Base-by-base conservation (phyloP, 2,113 vertebrate species). In the Oreochromis spilurus region DNA sequence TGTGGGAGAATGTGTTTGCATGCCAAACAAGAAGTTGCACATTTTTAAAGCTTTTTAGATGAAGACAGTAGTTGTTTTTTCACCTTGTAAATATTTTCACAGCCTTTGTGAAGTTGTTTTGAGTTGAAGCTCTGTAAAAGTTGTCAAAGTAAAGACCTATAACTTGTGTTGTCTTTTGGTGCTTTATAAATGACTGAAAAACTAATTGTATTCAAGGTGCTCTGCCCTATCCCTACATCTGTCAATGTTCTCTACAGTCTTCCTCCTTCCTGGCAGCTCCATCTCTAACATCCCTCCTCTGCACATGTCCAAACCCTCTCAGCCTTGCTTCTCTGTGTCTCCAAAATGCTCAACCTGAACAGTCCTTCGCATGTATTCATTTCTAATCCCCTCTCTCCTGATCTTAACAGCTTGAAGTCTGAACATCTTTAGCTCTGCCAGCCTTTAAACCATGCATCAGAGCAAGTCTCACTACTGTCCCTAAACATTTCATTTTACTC, bases 81-180 rank as follows among this genome's bases (percentile, higher is more conserved):
- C 97, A 95, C 90, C n/a, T 87, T 99, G 97, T 98, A 99, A 98
- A 99, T 98, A 98, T 95, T 97, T 97, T 97, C 97, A 96, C 95
- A 87, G 88, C 95, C 97, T 97, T 97, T 98, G 97, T 98, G 97
- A 97, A 96, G 95, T 97, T 96, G 94, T 95, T 96, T 96, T 96
- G 79, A 93, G 95, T 97, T 97, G 94, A 94, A 96, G 96, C 91
- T 97, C 96, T 97, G 96, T 97, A 96, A 90, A 96, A 96, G 94
- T 95, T 94, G 91, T 95, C 92, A 89, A 93, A 96, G 93, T 96
- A 95, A 96, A 94, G 65, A 92, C 86, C 90, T 84, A 90, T 90
- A 85, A 83, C 21, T 24, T 8, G n/a, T 77, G 2, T 81, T 60
- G 72, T 81, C 16, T 45, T 57, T 48, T 17, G 40, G 29, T 48